Evolutionary conservation across 2,113 vertebrate species (phyloP).

Genomic region (Gambusia holbrooki): DNA sequence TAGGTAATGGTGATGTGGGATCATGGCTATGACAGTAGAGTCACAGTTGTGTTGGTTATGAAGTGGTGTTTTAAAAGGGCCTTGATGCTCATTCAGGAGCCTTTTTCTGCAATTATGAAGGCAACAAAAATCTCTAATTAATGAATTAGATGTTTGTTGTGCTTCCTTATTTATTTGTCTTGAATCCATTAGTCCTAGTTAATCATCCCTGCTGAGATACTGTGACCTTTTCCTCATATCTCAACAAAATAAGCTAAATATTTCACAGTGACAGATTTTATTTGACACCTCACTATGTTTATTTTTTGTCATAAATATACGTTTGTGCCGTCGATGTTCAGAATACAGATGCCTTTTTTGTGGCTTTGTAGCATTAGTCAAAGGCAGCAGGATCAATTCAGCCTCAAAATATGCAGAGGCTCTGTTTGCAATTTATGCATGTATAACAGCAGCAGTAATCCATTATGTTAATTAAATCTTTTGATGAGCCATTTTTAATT

Average conservation of each 20-base stretch:
- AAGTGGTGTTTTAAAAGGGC: background rate
- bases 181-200: background rate
- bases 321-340: background rate
- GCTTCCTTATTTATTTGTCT: background rate
- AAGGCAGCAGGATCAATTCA: slow-evolving; percentile 1
- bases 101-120: background rate
- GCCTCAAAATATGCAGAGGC: background rate
- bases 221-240: background rate
- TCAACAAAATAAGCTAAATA: background rate
- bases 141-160: background rate
- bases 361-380: background rate
- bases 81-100: too few relatives aligned
- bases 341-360: background rate
- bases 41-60: background rate
- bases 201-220: background rate
- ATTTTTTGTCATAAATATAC: background rate
- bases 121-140: background rate
- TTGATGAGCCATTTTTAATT: background rate
- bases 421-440: slow-evolving; percentile 1
- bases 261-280: background rate
- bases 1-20: too few relatives aligned
- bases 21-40: background rate
- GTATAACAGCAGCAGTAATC: background rate
- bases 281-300: background rate
- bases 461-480: slow-evolving; percentile 3